Evolutionary conservation across 2,888 invertebrate species (phyloP).

Genomic region (Phasia obesa): DNA sequence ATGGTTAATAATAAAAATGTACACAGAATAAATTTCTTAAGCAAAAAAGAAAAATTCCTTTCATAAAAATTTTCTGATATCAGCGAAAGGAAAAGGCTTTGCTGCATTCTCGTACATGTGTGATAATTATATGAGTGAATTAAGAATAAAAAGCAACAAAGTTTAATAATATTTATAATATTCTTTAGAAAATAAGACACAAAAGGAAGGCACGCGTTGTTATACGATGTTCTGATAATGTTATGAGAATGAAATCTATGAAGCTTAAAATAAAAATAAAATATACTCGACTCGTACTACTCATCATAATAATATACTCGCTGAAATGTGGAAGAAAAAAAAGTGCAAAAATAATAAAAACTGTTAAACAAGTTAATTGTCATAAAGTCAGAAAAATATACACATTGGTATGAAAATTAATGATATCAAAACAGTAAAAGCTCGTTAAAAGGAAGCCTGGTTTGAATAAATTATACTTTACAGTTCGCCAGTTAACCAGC

Average conservation of each 20-base stretch:
- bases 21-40: constrained; percentile 42
- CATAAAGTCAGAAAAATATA: constrained; percentile 72
- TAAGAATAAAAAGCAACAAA: constrained; percentile 47
- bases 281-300: constrained; percentile 36
- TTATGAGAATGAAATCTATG: constrained; percentile 54
- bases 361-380: constrained; percentile 71
- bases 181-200: constrained; percentile 63
- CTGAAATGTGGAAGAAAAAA: constrained; percentile 78
- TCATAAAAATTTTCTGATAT: constrained; percentile 65
- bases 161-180: constrained; percentile 70
- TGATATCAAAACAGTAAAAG: constrained; percentile 36
- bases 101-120: constrained; percentile 59
- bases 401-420: neutral
- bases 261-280: constrained; percentile 48
- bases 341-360: constrained; percentile 28
- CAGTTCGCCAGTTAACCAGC: too few species aligned
- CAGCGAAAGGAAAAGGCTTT: constrained; percentile 45
- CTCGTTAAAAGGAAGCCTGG: neutral
- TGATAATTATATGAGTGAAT: constrained; percentile 63
- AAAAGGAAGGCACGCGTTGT: constrained; percentile 30
- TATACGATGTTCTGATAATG: constrained; percentile 31
- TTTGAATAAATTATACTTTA: neutral
- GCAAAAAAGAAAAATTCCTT: constrained; percentile 47
- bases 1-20: constrained; percentile 63
- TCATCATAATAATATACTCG: too few species aligned